A percentile compares a stretch with the other conserved stretches of the same genome.
Conservation (phyloP, 2,888 invertebrate genomes). For the Escarpia spicata region DNA sequence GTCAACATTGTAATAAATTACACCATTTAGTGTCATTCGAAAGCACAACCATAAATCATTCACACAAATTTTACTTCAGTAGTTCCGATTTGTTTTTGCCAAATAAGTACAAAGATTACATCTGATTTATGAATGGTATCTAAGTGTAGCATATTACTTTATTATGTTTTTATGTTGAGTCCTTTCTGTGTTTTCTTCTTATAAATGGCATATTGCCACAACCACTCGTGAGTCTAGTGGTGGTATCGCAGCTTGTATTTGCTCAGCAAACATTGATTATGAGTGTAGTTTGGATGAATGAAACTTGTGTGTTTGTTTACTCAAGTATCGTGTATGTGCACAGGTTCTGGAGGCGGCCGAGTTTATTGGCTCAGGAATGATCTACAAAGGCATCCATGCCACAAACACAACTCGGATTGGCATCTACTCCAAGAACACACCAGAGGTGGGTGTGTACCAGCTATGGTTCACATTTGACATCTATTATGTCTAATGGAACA, state of each 20-base stretch:
- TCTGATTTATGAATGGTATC: not conserved
- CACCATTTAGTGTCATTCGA: not conserved
- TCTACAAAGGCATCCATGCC: conserved; percentile 36
- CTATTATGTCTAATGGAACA: too few species aligned
- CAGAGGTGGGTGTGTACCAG: conserved; percentile 35
- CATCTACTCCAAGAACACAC: conserved; percentile 40
- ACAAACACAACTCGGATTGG: conserved; percentile 37
- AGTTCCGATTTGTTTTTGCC: not conserved
- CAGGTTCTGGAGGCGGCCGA: conserved; percentile 41
- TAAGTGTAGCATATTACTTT: not conserved
- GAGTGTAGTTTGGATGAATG: not conserved
- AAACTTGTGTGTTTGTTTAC: not conserved
- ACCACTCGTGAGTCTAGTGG: not conserved
- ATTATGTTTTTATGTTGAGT: not conserved
- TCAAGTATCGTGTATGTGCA: not conserved
- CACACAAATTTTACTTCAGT: not conserved
- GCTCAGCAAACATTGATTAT: too few species aligned
- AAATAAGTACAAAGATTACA: not conserved
- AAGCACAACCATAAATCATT: not conserved
- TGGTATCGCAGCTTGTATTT: too few species aligned
- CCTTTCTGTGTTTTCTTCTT: not conserved
- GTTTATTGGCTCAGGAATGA: conserved; percentile 41
- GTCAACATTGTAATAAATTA: not conserved
- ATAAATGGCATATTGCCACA: not conserved
- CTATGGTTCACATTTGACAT: not conserved